Conservation (phyloP, 64 coral and sea anemone species). For the Montipora efflorescens region DNA sequence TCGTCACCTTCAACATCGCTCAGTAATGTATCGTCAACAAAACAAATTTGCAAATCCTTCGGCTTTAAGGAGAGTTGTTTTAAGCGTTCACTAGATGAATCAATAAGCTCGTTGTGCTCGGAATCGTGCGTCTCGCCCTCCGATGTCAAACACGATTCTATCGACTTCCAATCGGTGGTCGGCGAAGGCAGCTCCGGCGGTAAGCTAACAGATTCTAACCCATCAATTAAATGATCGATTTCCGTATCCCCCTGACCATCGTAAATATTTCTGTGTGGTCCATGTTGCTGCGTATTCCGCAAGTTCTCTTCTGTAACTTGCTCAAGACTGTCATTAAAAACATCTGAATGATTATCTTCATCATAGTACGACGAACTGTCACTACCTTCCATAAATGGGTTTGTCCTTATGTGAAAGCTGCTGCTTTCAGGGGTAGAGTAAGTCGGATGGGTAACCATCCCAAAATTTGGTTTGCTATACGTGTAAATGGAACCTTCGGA, state of each 20-base stretch:
- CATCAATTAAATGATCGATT: slow-evolving; percentile 51
- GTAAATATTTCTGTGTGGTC: slow-evolving; percentile 3
- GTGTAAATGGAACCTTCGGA: not conserved
- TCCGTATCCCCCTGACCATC: slow-evolving; percentile 30
- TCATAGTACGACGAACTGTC: slow-evolving; percentile 37
- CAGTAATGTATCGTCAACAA: slow-evolving; percentile 88
- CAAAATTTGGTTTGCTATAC: slow-evolving; percentile 46
- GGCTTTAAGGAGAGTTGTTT: slow-evolving; percentile 79
- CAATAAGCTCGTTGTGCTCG: slow-evolving; percentile 65
- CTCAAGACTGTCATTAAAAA: slow-evolving; percentile 96
- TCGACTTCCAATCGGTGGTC: slow-evolving; percentile 94
- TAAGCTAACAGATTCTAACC: slow-evolving; percentile 66
- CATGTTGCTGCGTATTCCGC: slow-evolving; percentile 23
- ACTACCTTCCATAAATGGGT: slow-evolving; percentile 74
- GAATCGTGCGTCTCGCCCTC: slow-evolving; percentile 76
- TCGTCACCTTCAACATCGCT: slow-evolving; percentile 83
- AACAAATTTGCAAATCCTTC: slow-evolving; percentile 90
- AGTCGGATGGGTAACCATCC: slow-evolving; percentile 14
- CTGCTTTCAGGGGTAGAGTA: slow-evolving; percentile 5
- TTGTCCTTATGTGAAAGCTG: slow-evolving; percentile 79
- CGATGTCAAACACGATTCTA: slow-evolving; percentile 90
- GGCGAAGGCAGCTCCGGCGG: slow-evolving; percentile 82
- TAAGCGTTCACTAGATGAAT: slow-evolving; percentile 55
- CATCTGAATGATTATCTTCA: slow-evolving; percentile 64
- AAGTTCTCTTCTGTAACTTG: slow-evolving; percentile 52